These are phyloP conservation scores for Hemitrygon akajei DNA, from an alignment of 2,797 vertebrate species.

Conservation along the genomic window DNA sequence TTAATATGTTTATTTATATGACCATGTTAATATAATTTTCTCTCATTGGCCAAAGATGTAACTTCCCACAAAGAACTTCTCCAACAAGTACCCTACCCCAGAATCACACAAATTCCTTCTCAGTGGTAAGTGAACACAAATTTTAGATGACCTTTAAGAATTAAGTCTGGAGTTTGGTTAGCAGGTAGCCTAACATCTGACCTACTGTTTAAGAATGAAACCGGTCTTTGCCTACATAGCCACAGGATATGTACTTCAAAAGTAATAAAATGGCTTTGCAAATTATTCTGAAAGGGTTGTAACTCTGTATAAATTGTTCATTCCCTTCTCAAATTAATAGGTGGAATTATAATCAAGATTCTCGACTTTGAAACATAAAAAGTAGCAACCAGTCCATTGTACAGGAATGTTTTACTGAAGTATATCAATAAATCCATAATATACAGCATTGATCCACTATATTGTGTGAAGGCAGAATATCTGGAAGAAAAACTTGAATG, in stretches of 20 bases:
- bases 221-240: background rate
- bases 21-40: background rate
- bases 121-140: background rate
- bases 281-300: background rate
- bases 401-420: background rate
- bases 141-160: background rate
- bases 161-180: background rate
- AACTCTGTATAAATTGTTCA: background rate
- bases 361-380: background rate
- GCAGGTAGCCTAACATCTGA: background rate
- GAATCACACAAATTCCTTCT: background rate
- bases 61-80: background rate
- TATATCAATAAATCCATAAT: background rate
- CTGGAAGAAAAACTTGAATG: background rate
- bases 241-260: background rate
- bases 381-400: background rate
- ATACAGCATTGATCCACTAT: background rate
- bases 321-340: background rate
- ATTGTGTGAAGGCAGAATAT: background rate
- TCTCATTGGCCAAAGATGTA: background rate
- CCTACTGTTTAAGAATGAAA: background rate
- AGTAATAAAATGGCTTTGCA: background rate
- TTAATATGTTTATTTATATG: background rate
- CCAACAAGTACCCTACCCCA: too few relatives aligned
- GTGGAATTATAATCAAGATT: background rate